Conservation (phyloP, 2,797 vertebrate species). For the Podargus strigoides region DNA sequence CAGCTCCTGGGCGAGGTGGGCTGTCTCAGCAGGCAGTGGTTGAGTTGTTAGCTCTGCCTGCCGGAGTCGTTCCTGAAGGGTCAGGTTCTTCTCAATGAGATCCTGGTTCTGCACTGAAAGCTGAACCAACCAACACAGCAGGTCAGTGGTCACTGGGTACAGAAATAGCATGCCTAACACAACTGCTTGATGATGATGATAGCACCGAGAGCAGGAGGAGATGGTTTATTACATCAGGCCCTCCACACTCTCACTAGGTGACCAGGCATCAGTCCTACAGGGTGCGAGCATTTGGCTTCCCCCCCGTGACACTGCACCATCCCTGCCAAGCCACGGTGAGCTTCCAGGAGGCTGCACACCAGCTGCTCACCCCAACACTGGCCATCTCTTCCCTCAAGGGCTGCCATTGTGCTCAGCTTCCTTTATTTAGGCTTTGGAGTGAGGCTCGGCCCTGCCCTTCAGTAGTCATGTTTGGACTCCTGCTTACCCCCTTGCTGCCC, state of each 20-base stretch:
- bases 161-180: background rate
- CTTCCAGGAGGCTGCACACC: background rate
- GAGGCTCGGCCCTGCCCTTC: background rate
- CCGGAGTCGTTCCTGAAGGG: constrained; percentile 85
- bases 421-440: background rate
- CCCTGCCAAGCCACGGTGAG: fast-evolving
- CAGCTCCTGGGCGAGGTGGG: constrained; percentile 79
- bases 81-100: constrained; percentile 92
- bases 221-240: background rate
- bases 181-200: fast-evolving
- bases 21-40: constrained; percentile 67
- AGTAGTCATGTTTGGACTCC: background rate
- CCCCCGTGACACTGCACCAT: fast-evolving
- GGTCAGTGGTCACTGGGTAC: background rate
- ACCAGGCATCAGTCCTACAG: background rate
- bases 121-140: constrained; percentile 55
- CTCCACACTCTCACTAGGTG: background rate
- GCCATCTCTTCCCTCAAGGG: background rate
- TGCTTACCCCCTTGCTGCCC: background rate
- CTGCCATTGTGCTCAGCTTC: background rate
- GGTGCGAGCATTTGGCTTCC: background rate
- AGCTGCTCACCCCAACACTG: background rate
- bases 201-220: background rate
- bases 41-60: constrained; percentile 69
- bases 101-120: constrained; percentile 94